Evolutionary conservation across 2,113 vertebrate genomes (phyloP).

Genomic region (Orthonyx spaldingii): DNA sequence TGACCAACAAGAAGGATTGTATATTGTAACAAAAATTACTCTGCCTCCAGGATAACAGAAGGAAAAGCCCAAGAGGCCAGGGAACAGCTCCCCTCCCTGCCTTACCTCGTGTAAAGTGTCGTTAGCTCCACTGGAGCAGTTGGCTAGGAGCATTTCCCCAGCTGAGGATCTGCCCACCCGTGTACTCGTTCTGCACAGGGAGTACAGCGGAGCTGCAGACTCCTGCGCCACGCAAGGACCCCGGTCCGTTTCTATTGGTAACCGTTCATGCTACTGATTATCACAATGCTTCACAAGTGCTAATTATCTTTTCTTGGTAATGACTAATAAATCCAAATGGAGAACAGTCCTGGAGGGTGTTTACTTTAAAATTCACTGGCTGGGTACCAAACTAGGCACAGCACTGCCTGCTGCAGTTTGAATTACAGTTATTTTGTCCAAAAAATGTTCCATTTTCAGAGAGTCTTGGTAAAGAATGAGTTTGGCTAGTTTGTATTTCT

Average conservation of each 20-base stretch:
- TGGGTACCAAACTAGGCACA: conserved; percentile 10
- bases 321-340: conserved; percentile 58
- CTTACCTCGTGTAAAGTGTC: neutral
- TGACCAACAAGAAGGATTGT: neutral
- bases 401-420: neutral
- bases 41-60: neutral
- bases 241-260: conserved; percentile 1
- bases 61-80: neutral
- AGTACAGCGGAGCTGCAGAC: neutral
- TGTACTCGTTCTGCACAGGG: neutral
- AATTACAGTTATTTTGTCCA: neutral
- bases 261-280: conserved; percentile 36
- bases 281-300: conserved; percentile 37
- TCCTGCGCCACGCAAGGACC: neutral
- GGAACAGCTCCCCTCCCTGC: neutral
- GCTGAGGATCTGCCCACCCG: neutral
- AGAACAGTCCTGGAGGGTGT: conserved; percentile 54
- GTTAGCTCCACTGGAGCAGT: neutral
- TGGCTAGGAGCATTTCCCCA: neutral
- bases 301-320: conserved; percentile 61
- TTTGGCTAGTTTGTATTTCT: neutral
- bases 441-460: neutral
- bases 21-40: neutral
- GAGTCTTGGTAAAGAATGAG: neutral
- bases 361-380: conserved; percentile 50